Conservation (phyloP, 2,797 vertebrate genomes). For the Nothura maculosa region DNA sequence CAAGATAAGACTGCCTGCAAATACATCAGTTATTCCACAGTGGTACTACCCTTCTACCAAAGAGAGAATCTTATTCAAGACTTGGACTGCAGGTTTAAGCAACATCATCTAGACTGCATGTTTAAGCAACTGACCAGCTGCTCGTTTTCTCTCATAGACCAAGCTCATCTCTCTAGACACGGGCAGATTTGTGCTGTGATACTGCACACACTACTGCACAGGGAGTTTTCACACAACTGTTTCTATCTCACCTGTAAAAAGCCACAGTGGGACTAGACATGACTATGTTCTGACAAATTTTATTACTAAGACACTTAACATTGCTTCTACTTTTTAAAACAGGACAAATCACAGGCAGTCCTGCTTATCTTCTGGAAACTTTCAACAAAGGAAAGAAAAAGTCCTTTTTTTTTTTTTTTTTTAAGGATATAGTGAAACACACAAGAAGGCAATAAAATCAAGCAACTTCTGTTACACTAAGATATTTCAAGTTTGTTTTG, state of each 20-base stretch:
- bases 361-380: background rate
- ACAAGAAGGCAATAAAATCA: background rate
- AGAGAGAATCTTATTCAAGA: background rate
- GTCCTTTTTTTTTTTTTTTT: background rate
- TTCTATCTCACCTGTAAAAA: background rate
- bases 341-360: background rate
- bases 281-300: background rate
- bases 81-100: background rate
- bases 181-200: background rate
- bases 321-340: background rate
- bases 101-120: background rate
- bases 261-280: background rate
- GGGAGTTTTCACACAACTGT: background rate
- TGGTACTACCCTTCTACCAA: background rate
- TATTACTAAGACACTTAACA: background rate
- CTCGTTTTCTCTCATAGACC: background rate
- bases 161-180: background rate
- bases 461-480: background rate
- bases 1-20: background rate
- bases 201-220: background rate
- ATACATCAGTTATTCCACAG: background rate
- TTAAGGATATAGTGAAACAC: background rate
- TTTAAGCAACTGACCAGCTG: background rate
- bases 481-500: background rate
- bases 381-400: background rate